Base-by-base conservation (phyloP, 2,113 vertebrate species). In the Mastomys natalensis region DNA sequence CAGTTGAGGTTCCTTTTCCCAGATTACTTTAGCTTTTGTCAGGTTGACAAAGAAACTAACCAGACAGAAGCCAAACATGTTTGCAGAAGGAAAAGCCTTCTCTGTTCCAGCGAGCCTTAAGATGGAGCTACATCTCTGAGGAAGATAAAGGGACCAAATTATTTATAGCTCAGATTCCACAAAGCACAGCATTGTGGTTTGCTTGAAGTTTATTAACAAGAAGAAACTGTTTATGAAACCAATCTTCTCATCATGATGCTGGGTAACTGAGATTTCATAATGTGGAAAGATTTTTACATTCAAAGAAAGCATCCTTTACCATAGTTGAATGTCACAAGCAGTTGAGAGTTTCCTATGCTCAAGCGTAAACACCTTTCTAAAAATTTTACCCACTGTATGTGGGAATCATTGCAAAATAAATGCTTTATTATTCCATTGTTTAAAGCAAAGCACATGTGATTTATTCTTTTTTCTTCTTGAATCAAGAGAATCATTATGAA, bases 281-380 rank as follows among this genome's bases (percentile, higher is more conserved):
- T 90, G 53, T 48, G 72, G 86, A 97, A 94, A 82, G 86, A 92
- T 91, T 96, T 92, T 16, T 73, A 0, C 53, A 82, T 95, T 95
- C 72, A 97, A 97, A 95, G 92, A 91, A 76, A 37, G 66, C 89
- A 94, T 95, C 92, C 72, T 97, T 96, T 16, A 0, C 68, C 92
- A 58, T 1, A 53, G 51, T 11, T 17, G 43, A 93, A 24, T 76
- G 51, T 72, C 89, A 74, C 89, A 87, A 95, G 89, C 3, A 93
- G 85, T 93, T 92, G 85, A 95, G 72, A 89, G 66, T 89, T 95
- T 97, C 92, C 17, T 93, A 91, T 72, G 43, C 93, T 94, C n/a
- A 82, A 86, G 66, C 60, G 89, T 97, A 97, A 97, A 95, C 96
- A 97, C 76, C 66, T 97, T 95, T 87, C 94, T 92, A 92, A 95